Percentiles rank a stretch among this genome's conserved stretches.
phyloP scores from a whole-genome alignment of 1,140 invertebrate species.

The Drosophila tropicalis region DNA sequence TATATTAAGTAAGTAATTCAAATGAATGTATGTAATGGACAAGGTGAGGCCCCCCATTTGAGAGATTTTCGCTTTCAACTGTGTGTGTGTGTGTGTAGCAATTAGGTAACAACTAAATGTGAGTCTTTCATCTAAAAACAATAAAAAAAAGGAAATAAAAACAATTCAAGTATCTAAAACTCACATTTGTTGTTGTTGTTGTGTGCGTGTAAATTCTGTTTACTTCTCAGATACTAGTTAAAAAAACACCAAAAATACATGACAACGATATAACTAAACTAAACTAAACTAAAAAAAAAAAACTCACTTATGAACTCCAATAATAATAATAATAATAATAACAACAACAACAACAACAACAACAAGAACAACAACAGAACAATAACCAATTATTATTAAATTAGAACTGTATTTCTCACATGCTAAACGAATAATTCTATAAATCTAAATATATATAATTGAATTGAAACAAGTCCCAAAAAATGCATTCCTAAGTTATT shows the following conservation, averaged over 20 bases:
- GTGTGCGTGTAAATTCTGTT: conserved; percentile 41
- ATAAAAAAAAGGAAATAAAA: too few species aligned
- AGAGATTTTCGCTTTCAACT: conserved; percentile 83
- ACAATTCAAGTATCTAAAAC: not conserved
- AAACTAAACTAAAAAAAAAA: conserved; percentile 35
- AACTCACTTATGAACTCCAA: conserved; percentile 64
- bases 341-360: conserved; percentile 38
- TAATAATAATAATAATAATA: conserved; percentile 24
- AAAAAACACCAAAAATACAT: conserved; percentile 57
- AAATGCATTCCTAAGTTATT: conserved; percentile 54
- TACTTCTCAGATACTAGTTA: conserved; percentile 32
- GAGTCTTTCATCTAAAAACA: conserved; percentile 40
- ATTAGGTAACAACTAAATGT: conserved; percentile 64
- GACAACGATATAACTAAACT: conserved; percentile 63
- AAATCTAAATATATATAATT: conserved; percentile 24
- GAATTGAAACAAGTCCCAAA: conserved; percentile 28
- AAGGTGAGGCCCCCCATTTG: conserved; percentile 69
- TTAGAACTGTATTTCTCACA: conserved; percentile 28
- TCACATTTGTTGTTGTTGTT: conserved; percentile 5
- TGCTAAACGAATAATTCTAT: conserved; percentile 33
- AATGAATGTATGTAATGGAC: conserved; percentile 32
- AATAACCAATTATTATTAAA: conserved; percentile 32
- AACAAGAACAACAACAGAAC: conserved; percentile 36
- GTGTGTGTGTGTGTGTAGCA: conserved; percentile 81
- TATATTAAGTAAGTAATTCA: conserved; percentile 49